Evolutionary conservation across 2,797 vertebrate species (phyloP).

Genomic region (Hafferia zeledoni): DNA sequence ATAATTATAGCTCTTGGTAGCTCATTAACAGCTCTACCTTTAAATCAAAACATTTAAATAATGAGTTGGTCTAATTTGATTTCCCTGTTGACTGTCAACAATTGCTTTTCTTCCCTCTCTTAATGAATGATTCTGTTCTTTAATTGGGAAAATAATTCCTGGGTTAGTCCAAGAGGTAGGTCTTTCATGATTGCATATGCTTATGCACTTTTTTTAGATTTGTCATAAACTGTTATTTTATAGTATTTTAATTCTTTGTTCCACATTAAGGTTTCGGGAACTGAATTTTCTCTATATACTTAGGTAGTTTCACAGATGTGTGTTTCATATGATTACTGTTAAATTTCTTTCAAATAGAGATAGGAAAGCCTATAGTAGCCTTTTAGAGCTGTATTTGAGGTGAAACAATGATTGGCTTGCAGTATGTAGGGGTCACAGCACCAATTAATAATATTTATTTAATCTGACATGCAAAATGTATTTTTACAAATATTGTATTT

Average conservation of each 20-base stretch:
- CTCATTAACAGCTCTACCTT: conserved; percentile 49
- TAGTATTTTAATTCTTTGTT: not conserved
- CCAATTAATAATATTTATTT: not conserved
- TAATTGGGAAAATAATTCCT: conserved; percentile 6
- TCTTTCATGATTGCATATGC: not conserved
- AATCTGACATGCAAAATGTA: not conserved
- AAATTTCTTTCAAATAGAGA: not conserved
- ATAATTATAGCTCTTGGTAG: conserved; percentile 51
- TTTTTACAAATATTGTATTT: not conserved
- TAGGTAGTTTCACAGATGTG: not conserved
- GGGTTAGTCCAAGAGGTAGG: not conserved
- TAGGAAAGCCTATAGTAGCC: not conserved
- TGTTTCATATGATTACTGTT: not conserved
- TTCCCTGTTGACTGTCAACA: conserved; percentile 51
- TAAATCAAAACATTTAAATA: conserved; percentile 62
- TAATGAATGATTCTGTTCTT: conserved; percentile 30
- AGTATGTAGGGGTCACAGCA: not conserved
- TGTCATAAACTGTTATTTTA: not conserved
- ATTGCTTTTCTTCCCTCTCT: conserved; percentile 7
- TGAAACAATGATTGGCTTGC: not conserved
- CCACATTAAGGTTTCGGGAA: not conserved
- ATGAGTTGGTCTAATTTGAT: conserved; percentile 59
- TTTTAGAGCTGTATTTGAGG: not conserved
- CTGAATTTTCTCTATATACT: not conserved
- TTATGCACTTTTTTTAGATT: not conserved